These are phyloP conservation scores for Drosophila leonis DNA, from an alignment of 2,888 invertebrate species.

Conservation along the genomic window DNA sequence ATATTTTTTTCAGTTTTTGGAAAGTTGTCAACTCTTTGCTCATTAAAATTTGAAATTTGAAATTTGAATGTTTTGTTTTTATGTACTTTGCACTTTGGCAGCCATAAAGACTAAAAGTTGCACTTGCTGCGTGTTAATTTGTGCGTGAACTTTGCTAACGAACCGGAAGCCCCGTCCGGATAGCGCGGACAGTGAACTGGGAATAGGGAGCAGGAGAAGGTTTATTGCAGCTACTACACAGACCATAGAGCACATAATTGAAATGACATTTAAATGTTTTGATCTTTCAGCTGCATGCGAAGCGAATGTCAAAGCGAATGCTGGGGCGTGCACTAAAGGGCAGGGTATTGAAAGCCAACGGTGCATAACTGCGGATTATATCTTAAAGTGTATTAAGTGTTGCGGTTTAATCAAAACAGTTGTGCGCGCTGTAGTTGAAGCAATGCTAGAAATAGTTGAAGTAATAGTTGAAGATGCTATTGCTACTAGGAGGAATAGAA, in stretches of 20 bases:
- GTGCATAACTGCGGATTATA: slow-evolving; percentile 11
- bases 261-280: slow-evolving; percentile 73
- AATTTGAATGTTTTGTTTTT: slow-evolving; percentile 67
- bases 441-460: neutral
- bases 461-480: neutral
- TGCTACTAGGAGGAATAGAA: neutral
- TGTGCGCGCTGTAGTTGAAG: neutral
- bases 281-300: slow-evolving; percentile 32
- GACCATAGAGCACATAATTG: slow-evolving; percentile 60
- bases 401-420: neutral
- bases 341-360: neutral
- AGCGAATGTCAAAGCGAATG: slow-evolving; percentile 53
- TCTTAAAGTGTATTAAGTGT: slow-evolving; percentile 3
- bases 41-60: slow-evolving; percentile 71
- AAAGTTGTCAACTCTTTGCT: slow-evolving; percentile 42
- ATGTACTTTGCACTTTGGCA: slow-evolving; percentile 54
- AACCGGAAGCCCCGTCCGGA: slow-evolving; percentile 62
- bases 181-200: neutral
- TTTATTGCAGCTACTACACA: slow-evolving; percentile 21
- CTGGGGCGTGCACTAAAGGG: slow-evolving; percentile 30
- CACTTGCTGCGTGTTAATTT: slow-evolving; percentile 72
- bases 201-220: slow-evolving; percentile 11
- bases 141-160: slow-evolving; percentile 76
- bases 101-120: slow-evolving; percentile 54
- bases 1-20: slow-evolving; percentile 11